Base-by-base conservation (phyloP, 2,888 invertebrate species). In the Coenonympha glycerion region DNA sequence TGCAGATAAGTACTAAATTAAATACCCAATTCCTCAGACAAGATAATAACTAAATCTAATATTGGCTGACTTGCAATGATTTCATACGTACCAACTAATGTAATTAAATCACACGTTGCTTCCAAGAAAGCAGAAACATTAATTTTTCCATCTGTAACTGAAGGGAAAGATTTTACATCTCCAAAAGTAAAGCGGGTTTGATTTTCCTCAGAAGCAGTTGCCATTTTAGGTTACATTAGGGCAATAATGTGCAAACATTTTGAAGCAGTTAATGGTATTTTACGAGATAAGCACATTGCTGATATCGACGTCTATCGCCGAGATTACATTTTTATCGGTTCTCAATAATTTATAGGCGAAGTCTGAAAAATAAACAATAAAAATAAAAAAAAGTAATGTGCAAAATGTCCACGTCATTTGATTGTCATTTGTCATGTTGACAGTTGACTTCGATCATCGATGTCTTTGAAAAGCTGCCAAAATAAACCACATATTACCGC, bases 31-130 rank as follows among this genome's bases (percentile, higher is more conserved):
- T n/a, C n/a, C n/a, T n/a, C n/a, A n/a, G n/a, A n/a, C n/a, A n/a
- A n/a, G n/a, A n/a, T n/a, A n/a, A n/a, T n/a, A n/a, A n/a, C n/a
- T n/a, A n/a, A n/a, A n/a, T n/a, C n/a, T n/a, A n/a, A n/a, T n/a
- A n/a, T n/a, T n/a, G n/a, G n/a, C n/a, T n/a, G n/a, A n/a, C n/a
- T n/a, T n/a, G n/a, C n/a, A n/a, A n/a, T n/a, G n/a, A n/a, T n/a
- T n/a, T 31, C 31, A 49, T 55, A 82, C 89, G 75, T 83, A 92
- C 93, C 92, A 60, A 93, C 86, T 62, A 92, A 69, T 52, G 71
- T 66, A n/a, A 92, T 88, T 63, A 92, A 83, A 68, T 89, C 89
- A 58, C 79, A 83, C 30, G 91, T 79, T 39, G 92, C 91, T 56
- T 84, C 80, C 50, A 93, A 73, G 79, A 92, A 93, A 56, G 84